Conservation (phyloP, 1,140 invertebrate species). For the Pteromalus puparum region DNA sequence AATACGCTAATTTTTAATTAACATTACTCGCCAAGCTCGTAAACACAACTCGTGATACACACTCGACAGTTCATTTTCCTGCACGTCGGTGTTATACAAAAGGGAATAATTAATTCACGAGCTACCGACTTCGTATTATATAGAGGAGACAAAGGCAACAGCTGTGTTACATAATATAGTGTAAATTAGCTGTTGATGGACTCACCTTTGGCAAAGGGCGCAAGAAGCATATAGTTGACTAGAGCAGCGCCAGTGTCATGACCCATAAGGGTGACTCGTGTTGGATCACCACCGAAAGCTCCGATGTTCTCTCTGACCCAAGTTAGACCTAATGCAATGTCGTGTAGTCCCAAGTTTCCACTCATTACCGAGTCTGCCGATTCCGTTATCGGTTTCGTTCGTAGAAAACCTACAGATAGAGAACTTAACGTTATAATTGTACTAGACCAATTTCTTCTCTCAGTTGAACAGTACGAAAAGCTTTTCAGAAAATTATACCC, state of each 20-base stretch:
- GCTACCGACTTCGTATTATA: neutral
- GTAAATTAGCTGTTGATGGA: constrained; percentile 54
- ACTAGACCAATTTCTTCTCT: neutral
- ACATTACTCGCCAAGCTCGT: neutral
- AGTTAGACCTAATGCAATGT: constrained; percentile 83
- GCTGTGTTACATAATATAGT: neutral
- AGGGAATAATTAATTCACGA: constrained; percentile 53
- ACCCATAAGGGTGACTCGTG: constrained; percentile 89
- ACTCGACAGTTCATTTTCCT: constrained; percentile 20
- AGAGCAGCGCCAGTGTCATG: constrained; percentile 91
- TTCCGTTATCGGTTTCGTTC: constrained; percentile 77
- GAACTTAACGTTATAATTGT: no score
- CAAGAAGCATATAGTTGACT: constrained; percentile 88
- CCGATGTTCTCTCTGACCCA: constrained; percentile 88
- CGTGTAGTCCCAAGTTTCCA: constrained; percentile 84
- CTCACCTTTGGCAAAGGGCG: constrained; percentile 83
- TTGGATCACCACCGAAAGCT: constrained; percentile 88
- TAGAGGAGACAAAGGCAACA: neutral
- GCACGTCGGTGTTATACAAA: constrained; percentile 7
- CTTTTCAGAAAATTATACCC: neutral
- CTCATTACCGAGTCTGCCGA: constrained; percentile 73
- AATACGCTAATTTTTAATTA: constrained; percentile 46
- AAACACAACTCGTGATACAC: neutral
- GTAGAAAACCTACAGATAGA: constrained; percentile 82
- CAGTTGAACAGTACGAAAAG: neutral